Percentiles rank a stretch among this genome's conserved stretches.
Conservation (phyloP, 64 coral and sea anemone species). For the Cladopsammia gracilis region DNA sequence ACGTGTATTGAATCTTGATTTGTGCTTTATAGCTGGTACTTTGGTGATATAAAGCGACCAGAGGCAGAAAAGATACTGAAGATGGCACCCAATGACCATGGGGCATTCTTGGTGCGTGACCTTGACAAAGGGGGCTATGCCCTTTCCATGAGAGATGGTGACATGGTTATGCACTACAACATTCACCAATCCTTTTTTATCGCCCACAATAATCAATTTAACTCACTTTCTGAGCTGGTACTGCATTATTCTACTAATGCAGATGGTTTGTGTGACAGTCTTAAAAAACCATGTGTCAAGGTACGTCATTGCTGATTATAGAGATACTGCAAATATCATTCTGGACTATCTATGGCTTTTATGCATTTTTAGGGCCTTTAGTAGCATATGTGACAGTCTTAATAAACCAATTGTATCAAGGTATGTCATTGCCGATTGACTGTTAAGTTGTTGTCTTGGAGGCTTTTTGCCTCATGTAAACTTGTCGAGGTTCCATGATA, state of each 20-base stretch:
- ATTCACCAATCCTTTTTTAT: conserved; percentile 88
- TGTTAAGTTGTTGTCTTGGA: too few relatives aligned
- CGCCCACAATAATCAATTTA: conserved; percentile 70
- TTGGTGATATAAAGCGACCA: conserved; percentile 91
- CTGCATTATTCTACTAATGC: conserved; percentile 76
- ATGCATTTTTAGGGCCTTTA: too few relatives aligned
- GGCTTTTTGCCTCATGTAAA: too few relatives aligned
- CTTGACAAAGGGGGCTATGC: conserved; percentile 86
- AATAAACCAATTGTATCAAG: conserved; percentile 84
- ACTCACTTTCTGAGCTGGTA: conserved; percentile 83
- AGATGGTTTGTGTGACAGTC: conserved; percentile 87
- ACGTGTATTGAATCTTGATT: not conserved
- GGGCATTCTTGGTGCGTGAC: conserved; percentile 88
- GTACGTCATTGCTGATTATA: conserved; percentile 40
- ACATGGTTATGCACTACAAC: conserved; percentile 91
- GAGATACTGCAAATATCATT: too few relatives aligned
- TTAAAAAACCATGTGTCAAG: conserved; percentile 85
- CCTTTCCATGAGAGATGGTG: conserved; percentile 86
- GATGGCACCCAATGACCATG: conserved; percentile 82
- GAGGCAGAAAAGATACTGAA: conserved; percentile 87
- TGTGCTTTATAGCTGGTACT: conserved; percentile 83
- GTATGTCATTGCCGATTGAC: conserved; percentile 34
- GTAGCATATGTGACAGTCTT: conserved; percentile 85
- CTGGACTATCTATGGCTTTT: too few relatives aligned
- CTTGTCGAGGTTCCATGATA: too few relatives aligned